phyloP scores from a whole-genome alignment of 1,140 invertebrate genomes.

The Atta texana region DNA sequence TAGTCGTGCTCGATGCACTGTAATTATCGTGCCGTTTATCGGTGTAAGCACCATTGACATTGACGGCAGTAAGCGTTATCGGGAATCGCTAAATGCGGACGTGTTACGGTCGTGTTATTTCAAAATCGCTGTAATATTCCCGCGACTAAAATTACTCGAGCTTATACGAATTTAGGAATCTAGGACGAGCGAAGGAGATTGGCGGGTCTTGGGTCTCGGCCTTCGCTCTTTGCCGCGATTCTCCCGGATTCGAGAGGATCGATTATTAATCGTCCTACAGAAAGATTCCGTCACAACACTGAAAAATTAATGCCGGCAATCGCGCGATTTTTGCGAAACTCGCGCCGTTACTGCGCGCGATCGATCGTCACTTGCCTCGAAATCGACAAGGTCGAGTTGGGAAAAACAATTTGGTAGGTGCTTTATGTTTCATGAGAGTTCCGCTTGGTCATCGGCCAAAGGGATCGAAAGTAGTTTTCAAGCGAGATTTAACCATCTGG shows the following conservation, averaged over 20 bases:
- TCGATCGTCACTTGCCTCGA: slow-evolving; percentile 15
- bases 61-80: slow-evolving; percentile 27
- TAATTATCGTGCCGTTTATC: slow-evolving; percentile 40
- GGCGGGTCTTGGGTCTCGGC: slow-evolving; percentile 42
- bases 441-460: slow-evolving; percentile 27
- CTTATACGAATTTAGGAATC: slow-evolving; percentile 61
- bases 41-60: slow-evolving; percentile 56
- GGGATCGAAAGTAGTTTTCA: slow-evolving; percentile 11
- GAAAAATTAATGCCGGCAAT: slow-evolving; percentile 37
- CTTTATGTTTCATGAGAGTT: slow-evolving; percentile 7
- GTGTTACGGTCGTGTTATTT: slow-evolving; percentile 32
- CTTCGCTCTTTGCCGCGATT: slow-evolving; percentile 45
- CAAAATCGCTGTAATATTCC: slow-evolving; percentile 28
- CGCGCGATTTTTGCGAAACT: slow-evolving; percentile 27
- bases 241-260: slow-evolving; percentile 34
- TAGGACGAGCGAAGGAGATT: slow-evolving; percentile 40
- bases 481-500: slow-evolving; percentile 5
- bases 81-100: slow-evolving; percentile 40
- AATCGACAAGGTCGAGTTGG: slow-evolving; percentile 45
- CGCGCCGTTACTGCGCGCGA: slow-evolving; percentile 17
- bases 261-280: slow-evolving; percentile 50
- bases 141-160: slow-evolving; percentile 48
- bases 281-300: slow-evolving; percentile 55
- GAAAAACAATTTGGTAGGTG: slow-evolving; percentile 41
- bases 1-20: background rate